Conservation (phyloP, 2,888 invertebrate species). For the Pachliopta kotzebuea region DNA sequence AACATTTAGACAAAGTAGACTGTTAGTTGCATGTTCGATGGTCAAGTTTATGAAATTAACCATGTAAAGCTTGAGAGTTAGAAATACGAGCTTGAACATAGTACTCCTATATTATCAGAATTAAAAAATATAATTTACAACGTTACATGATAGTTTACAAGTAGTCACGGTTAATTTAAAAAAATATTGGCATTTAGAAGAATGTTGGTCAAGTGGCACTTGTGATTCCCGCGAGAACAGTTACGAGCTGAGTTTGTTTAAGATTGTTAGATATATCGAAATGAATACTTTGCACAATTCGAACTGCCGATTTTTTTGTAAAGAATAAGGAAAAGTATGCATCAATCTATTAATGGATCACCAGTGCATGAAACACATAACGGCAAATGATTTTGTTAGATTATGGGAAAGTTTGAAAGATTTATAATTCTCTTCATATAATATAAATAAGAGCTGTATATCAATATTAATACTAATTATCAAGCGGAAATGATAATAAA, state of each 20-base stretch:
- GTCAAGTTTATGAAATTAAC: conserved; percentile 22
- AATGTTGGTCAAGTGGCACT: conserved; percentile 47
- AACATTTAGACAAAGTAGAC: conserved; percentile 18
- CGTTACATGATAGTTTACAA: conserved; percentile 2
- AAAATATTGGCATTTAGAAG: conserved; percentile 32
- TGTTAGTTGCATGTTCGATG: conserved; percentile 13
- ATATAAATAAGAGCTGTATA: too few relatives aligned
- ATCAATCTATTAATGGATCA: conserved; percentile 7
- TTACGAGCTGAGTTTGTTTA: conserved; percentile 26
- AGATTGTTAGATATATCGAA: conserved; percentile 23
- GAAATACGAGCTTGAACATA: too few relatives aligned
- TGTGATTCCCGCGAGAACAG: conserved; percentile 40
- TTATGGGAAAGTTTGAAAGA: background rate
- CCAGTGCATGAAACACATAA: conserved; percentile 1
- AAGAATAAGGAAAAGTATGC: conserved; percentile 14
- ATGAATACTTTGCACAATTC: conserved; percentile 20
- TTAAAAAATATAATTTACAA: background rate
- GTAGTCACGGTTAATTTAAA: conserved; percentile 24
- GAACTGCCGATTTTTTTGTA: conserved; percentile 7
- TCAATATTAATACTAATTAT: too few relatives aligned
- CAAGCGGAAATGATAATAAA: too few relatives aligned
- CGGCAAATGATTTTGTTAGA: background rate
- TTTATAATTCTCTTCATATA: too few relatives aligned
- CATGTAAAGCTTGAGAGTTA: background rate
- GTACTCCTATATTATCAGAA: too few relatives aligned